phyloP scores from a whole-genome alignment of 2,888 invertebrate genomes.

The Ochlodes sylvanus region DNA sequence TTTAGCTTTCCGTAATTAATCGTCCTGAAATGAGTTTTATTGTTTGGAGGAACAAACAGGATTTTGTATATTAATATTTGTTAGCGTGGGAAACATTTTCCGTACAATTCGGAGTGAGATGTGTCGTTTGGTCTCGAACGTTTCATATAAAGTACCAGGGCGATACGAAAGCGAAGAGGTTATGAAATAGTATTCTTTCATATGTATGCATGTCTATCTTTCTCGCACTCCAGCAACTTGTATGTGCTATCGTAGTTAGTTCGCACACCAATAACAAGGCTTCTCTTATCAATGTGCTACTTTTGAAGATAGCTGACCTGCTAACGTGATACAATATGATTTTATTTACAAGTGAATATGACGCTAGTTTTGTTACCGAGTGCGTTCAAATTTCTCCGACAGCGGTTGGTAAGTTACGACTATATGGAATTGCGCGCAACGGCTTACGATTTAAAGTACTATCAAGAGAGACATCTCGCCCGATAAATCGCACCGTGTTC shows the following conservation, averaged over 20 bases:
- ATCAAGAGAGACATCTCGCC: constrained; percentile 74
- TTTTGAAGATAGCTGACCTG: constrained; percentile 24
- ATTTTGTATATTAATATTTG: constrained; percentile 8
- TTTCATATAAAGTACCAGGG: constrained; percentile 34
- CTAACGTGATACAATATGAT: constrained; percentile 5
- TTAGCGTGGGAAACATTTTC: constrained; percentile 5
- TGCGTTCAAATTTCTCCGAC: constrained; percentile 20
- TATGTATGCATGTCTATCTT: constrained; percentile 19
- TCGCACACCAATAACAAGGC: constrained; percentile 26
- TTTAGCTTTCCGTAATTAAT: constrained; percentile 50
- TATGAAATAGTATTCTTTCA: constrained; percentile 14
- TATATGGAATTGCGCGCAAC: constrained; percentile 30
- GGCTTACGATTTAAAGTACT: constrained; percentile 61
- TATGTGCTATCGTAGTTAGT: constrained; percentile 15
- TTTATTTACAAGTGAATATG: constrained; percentile 14
- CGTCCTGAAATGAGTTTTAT: constrained; percentile 41
- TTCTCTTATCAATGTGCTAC: constrained; percentile 34
- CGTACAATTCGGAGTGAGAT: constrained; percentile 9
- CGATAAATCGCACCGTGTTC: constrained; percentile 76
- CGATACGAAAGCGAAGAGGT: constrained; percentile 21
- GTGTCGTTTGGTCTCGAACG: constrained; percentile 29
- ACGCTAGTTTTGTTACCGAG: not conserved
- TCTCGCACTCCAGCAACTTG: constrained; percentile 17
- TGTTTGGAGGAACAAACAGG: constrained; percentile 24
- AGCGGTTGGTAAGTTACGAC: constrained; percentile 12